Evolutionary conservation across 2,113 vertebrate genomes (phyloP).

Genomic region (Pluvianellus socialis): DNA sequence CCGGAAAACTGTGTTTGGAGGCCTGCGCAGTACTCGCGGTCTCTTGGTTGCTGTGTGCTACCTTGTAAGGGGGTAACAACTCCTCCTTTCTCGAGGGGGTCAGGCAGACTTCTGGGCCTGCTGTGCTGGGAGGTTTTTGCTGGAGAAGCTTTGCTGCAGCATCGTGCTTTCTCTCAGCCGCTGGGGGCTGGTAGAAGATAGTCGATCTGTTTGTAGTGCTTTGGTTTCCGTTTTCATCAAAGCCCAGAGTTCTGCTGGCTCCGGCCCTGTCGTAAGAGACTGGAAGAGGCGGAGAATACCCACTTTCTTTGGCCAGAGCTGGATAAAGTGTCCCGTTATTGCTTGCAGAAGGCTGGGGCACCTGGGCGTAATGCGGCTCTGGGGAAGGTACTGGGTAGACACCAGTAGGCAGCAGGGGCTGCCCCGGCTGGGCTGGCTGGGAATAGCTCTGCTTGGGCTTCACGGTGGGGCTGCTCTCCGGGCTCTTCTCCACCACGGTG

Average conservation of each 20-base stretch:
- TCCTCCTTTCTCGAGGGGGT: constrained; percentile 13
- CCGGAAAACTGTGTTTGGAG: constrained; percentile 61
- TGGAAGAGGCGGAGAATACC: constrained; percentile 32
- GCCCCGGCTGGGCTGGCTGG: constrained; percentile 77
- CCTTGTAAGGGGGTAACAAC: not conserved
- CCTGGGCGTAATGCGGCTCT: constrained; percentile 88
- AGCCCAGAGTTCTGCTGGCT: not conserved
- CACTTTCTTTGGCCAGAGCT: constrained; percentile 85
- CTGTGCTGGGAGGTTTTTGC: constrained; percentile 58
- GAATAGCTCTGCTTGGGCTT: constrained; percentile 83
- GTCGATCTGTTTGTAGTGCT: constrained; percentile 64
- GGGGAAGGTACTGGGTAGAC: constrained; percentile 84
- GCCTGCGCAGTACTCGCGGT: not conserved
- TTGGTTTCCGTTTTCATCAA: constrained; percentile 83
- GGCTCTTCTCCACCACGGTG: constrained; percentile 91
- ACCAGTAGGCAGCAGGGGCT: constrained; percentile 81
- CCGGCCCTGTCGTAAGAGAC: not conserved
- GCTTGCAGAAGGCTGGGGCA: constrained; percentile 72
- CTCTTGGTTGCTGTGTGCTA: not conserved
- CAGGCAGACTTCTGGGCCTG: constrained; percentile 48
- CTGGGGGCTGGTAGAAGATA: constrained; percentile 53
- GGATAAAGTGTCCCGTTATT: constrained; percentile 75
- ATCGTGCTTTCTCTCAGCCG: constrained; percentile 68
- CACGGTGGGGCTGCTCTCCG: constrained; percentile 88
- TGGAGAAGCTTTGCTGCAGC: constrained; percentile 47